A percentile compares a stretch with the other conserved stretches of the same genome.
These are phyloP conservation scores for Loripinus fragilis DNA, from an alignment of 2,888 invertebrate genomes.

Conservation along the genomic window DNA sequence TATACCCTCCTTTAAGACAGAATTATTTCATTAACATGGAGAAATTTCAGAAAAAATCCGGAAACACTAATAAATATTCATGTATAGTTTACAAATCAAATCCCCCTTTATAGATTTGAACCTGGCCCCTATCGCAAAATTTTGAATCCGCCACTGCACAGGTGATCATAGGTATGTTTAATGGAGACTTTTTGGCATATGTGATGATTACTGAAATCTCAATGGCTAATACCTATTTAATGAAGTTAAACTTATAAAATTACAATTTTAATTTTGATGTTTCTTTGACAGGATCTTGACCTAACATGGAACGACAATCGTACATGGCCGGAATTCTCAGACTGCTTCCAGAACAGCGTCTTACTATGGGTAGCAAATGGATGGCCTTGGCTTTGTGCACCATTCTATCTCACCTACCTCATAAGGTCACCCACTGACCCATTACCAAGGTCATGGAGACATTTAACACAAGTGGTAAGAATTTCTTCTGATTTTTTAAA, in stretches of 20 bases:
- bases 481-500: no score
- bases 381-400: slow-evolving; percentile 91
- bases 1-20: no score
- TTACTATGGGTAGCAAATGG: slow-evolving; percentile 94
- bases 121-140: no score
- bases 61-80: no score
- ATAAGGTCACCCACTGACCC: slow-evolving; percentile 13
- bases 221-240: background rate
- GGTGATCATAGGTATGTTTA: background rate
- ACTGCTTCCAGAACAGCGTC: slow-evolving; percentile 95
- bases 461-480: slow-evolving; percentile 56
- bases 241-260: no score
- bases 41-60: no score
- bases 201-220: no score
- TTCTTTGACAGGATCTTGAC: slow-evolving; percentile 60
- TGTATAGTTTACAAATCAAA: no score
- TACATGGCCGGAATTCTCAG: slow-evolving; percentile 89
- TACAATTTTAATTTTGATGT: no score
- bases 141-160: no score
- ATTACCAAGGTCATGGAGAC: slow-evolving; percentile 45
- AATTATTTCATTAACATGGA: no score
- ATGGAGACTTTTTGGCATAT: background rate
- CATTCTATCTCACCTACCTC: slow-evolving; percentile 84
- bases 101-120: no score
- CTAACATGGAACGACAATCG: slow-evolving; percentile 60